Base-by-base conservation (phyloP, 2,888 invertebrate species). In the Anarsia innoxiella region DNA sequence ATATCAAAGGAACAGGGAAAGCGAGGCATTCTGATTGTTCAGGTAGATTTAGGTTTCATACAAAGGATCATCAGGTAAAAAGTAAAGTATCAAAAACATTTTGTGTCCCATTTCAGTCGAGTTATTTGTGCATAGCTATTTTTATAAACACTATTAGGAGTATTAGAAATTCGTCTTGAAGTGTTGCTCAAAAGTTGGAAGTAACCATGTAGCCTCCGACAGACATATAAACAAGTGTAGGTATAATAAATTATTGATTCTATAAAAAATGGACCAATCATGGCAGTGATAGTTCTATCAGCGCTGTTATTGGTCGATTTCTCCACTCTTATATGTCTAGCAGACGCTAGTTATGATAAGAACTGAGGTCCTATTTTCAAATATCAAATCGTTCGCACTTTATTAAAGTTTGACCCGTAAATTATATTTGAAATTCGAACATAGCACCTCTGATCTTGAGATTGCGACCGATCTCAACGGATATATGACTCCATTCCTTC, bases 21-120 rank as follows among this genome's bases (percentile, higher is more conserved):
- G 68, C 68, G 69, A 74, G 66, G 67, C 66, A 53, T 46, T 59
- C 45, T 56, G 73, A 77, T 60, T 59, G 66, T 73, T 68, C 49
- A 48, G 41, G 46, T 53, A 51, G 45, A 48, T 41, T 45, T 52
- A 51, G 45, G 42, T 12, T 37, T 25, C 35, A 39, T 48, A 45
- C 44, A 48, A 50, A 55, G 39, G 47, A 48, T 48, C 49, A 75
- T 70, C 65, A 67, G 72, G 72, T 80, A 70, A 77, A 78, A 76
- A 73, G 73, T 59, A 76, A 80, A 75, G 74, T 76, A 76, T 82
- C 80, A 80, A 83, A 82, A 83, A 80, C 71, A 66, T 78, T 70
- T 75, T 83, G 83, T 80, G 83, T 83, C 83, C 83, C 83, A 60
- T 79, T 68, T 83, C 83, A 83, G 83, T 83, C 83, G 64, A 74